These are phyloP conservation scores for Tipula unca DNA, from an alignment of 2,888 invertebrate genomes.

Conservation along the genomic window DNA sequence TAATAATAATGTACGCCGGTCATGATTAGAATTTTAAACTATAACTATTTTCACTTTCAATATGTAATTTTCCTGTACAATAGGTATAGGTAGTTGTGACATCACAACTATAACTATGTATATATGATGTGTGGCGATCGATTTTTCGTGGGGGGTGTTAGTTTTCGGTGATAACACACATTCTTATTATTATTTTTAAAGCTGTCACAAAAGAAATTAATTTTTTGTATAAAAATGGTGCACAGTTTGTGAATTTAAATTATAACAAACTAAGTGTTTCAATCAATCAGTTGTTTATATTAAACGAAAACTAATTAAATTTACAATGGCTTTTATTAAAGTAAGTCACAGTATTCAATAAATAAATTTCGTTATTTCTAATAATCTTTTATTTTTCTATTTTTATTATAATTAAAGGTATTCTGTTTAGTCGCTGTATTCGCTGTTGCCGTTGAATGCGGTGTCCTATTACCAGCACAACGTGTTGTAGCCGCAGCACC, in stretches of 20 bases:
- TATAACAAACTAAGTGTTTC: background rate
- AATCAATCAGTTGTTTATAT: background rate
- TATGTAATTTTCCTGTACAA: background rate
- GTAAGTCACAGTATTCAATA: background rate
- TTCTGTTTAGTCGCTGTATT: background rate
- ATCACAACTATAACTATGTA: background rate
- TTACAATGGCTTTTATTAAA: conserved; percentile 8
- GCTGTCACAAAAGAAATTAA: background rate
- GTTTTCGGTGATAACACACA: background rate
- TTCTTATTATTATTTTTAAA: background rate
- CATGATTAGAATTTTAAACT: background rate
- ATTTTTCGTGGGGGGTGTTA: background rate
- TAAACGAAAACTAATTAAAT: background rate
- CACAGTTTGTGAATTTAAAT: background rate
- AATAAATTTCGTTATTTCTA: background rate
- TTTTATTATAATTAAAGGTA: background rate
- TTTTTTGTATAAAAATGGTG: conserved; percentile 1
- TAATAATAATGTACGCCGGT: background rate
- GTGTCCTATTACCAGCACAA: conserved; percentile 9
- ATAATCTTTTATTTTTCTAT: background rate
- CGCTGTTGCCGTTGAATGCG: conserved; percentile 2
- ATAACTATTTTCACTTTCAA: background rate
- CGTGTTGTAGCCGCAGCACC: conserved; percentile 30
- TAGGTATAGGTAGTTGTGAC: background rate
- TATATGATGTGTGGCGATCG: background rate